Conservation (phyloP, 2,113 vertebrate species). For the Rafetus swinhoei region DNA sequence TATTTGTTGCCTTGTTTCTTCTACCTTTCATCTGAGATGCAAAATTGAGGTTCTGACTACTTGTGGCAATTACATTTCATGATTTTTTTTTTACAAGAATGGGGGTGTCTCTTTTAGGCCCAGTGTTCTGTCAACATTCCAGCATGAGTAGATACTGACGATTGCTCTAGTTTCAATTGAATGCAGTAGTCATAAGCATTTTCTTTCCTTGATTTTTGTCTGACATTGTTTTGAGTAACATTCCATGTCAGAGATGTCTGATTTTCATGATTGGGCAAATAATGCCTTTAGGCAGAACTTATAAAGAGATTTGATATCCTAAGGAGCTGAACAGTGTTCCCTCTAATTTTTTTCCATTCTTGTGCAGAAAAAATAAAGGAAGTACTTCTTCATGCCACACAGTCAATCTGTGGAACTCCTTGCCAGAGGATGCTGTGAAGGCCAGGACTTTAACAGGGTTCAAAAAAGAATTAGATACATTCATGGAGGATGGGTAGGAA, state of each 20-base stretch:
- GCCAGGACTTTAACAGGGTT: too few species aligned
- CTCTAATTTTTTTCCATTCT: too few species aligned
- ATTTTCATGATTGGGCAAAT: neutral
- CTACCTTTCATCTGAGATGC: neutral
- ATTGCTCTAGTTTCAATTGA: neutral
- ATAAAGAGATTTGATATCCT: fast-evolving
- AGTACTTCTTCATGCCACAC: too few species aligned
- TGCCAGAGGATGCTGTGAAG: too few species aligned
- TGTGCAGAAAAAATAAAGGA: too few species aligned
- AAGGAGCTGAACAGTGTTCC: neutral
- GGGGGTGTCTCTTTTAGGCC: neutral
- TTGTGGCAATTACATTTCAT: neutral
- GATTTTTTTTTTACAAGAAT: neutral
- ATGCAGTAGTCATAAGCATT: neutral
- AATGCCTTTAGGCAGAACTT: neutral
- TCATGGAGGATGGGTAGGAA: too few species aligned
- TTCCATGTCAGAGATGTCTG: neutral
- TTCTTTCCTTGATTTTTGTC: neutral
- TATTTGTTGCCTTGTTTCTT: neutral
- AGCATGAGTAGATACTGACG: neutral
- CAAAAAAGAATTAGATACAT: too few species aligned
- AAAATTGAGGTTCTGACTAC: neutral
- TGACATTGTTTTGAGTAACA: neutral
- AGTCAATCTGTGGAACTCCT: too few species aligned
- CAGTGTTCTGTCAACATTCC: neutral